These are phyloP conservation scores for Leptarthrus brevirostris DNA, from an alignment of 2,888 invertebrate species.

Conservation along the genomic window DNA sequence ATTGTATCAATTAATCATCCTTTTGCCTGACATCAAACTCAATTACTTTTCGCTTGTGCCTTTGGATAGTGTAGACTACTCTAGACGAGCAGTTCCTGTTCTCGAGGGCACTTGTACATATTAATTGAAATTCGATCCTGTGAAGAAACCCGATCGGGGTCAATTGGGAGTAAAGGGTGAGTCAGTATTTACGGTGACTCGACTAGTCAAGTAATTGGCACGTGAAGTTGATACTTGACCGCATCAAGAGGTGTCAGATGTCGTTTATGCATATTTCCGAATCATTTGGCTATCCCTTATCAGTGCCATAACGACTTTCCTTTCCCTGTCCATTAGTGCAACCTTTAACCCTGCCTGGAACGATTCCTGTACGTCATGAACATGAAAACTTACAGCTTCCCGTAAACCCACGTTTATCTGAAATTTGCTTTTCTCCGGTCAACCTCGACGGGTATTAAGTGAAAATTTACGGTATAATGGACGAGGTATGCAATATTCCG, in stretches of 20 bases:
- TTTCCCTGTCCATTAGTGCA: background rate
- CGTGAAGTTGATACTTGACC: conserved; percentile 2
- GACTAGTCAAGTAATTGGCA: background rate
- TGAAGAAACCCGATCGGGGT: conserved; percentile 18
- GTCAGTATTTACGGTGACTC: background rate
- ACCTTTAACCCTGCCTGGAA: background rate
- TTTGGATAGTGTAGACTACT: background rate
- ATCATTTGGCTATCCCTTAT: background rate
- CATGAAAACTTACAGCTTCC: background rate
- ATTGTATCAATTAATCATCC: background rate
- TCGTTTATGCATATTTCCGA: background rate
- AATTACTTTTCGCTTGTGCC: background rate
- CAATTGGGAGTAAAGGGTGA: background rate
- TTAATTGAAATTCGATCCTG: conserved; percentile 21
- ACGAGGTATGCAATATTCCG: background rate
- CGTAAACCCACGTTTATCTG: background rate
- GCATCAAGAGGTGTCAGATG: background rate
- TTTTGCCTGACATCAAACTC: background rate
- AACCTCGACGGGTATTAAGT: background rate
- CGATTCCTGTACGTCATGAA: background rate
- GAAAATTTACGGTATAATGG: background rate
- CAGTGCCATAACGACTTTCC: background rate
- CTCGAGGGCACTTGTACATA: background rate
- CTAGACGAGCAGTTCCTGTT: background rate
- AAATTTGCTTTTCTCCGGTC: background rate